Conservation (phyloP, 2,888 invertebrate genomes). For the Platynereis dumerilii region DNA sequence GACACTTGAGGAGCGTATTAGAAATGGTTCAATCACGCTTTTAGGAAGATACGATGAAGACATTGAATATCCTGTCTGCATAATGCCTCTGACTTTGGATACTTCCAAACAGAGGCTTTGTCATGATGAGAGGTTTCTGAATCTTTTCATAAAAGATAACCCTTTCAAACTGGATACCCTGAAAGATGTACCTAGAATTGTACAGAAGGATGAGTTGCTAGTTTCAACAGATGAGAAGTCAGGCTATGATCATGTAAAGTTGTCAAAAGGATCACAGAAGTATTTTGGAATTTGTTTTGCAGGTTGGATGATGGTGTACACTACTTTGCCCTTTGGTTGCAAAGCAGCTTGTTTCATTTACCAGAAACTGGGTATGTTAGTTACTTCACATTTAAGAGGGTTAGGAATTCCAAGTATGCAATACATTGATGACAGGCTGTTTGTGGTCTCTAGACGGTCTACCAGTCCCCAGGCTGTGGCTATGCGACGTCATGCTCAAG, state of each 20-base stretch:
- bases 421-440: slow-evolving; percentile 1
- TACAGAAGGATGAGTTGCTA: background rate
- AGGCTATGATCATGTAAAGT: slow-evolving; percentile 1
- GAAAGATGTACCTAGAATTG: background rate
- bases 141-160: background rate
- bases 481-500: background rate
- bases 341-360: background rate
- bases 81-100: slow-evolving; percentile 1
- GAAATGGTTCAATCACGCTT: background rate
- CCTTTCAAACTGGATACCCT: background rate
- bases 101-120: background rate
- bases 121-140: background rate
- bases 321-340: background rate
- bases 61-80: background rate
- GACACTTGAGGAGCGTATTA: background rate
- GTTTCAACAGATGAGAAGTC: slow-evolving; percentile 4
- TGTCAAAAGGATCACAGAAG: background rate
- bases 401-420: background rate
- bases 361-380: background rate
- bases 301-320: slow-evolving; percentile 5
- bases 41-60: slow-evolving; percentile 1
- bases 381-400: background rate
- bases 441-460: background rate
- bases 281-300: slow-evolving; percentile 2
- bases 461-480: background rate